Evolutionary conservation across 2,888 invertebrate genomes (phyloP), one percentile per base, ranked within the genome.

Genomic region (Temnothorax rugatulus): DNA sequence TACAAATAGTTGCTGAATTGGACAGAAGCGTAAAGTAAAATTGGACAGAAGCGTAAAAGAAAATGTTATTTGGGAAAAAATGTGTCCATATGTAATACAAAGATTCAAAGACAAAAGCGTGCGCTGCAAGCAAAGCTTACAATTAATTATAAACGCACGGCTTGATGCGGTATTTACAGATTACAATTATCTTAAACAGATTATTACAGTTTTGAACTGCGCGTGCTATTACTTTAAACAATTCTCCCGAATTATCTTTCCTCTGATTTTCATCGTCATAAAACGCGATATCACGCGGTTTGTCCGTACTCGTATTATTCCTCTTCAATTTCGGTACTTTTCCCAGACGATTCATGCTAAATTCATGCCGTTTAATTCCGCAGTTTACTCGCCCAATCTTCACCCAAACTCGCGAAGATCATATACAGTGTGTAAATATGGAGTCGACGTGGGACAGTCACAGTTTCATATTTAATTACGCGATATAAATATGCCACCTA

Each of bases 321-420:
- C 66, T 54, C 15, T 29, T 21, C 13, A 79, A 69, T 69, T 69
- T 79, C 15, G 21, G 15, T 44, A 64, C n/a, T 25, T 47, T 38
- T 54, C 38, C 41, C 15, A 77, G 18, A 57, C 5, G 8, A 25
- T 21, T 59, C 34, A 2, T 5, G 57, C 34, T 59, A 69, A 69
- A 69, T 77, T 5, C 47, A 44, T 7, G 7, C 13, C 15, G 15
- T 68, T 68, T 79, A 71, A 68, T 68, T 66, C 25, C 38, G 29
- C n/a, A 50, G 15, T 64, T 76, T 63, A n/a, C n/a, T 77, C 44
- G 15, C 2, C 15, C 5, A 21, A 47, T 21, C 29, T 29, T 29
- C 29, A 3, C 3, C 29, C 2, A 29, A 29, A 3, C 3, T 29
- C 29, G 15, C 21, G 47, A 34, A 44, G 18, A 59, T 44, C 7